Conservation (phyloP, 2,797 vertebrate species). For the Hippoglossus hippoglossus region DNA sequence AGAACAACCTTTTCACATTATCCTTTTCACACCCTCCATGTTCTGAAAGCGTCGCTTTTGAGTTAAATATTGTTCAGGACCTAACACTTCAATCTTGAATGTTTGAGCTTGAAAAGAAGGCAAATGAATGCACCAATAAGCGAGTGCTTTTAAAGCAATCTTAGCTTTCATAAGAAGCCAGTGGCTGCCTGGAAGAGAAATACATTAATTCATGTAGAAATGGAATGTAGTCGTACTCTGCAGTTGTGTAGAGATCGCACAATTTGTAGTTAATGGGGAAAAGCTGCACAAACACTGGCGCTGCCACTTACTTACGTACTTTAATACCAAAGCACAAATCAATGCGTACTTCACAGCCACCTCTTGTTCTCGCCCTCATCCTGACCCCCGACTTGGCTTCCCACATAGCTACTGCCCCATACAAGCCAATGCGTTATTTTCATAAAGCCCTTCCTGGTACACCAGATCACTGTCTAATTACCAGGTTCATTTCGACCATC, state of each 20-base stretch:
- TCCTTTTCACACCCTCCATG: slow-evolving; percentile 4
- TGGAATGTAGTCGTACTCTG: slow-evolving; percentile 16
- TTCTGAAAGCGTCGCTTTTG: neutral
- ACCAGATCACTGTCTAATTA: slow-evolving; percentile 73
- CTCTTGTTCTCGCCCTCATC: slow-evolving; percentile 27
- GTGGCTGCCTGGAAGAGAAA: neutral
- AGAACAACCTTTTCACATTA: neutral
- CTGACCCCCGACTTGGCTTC: slow-evolving; percentile 16
- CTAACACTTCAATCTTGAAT: neutral
- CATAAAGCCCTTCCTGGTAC: slow-evolving; percentile 64
- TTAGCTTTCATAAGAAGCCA: neutral
- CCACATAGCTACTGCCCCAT: slow-evolving; percentile 18
- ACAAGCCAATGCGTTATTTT: slow-evolving; percentile 54
- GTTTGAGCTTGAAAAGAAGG: neutral
- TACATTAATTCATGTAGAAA: slow-evolving; percentile 14
- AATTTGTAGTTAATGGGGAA: slow-evolving; percentile 28
- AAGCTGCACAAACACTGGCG: slow-evolving; percentile 5
- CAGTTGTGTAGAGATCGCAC: neutral
- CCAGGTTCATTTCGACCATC: slow-evolving; percentile 61
- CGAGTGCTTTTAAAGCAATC: neutral
- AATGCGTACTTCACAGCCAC: slow-evolving; percentile 8
- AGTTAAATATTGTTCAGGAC: slow-evolving; percentile 12
- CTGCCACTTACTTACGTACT: slow-evolving; percentile 5
- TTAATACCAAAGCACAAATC: slow-evolving; percentile 13
- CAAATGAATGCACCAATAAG: slow-evolving; percentile 7